These are phyloP conservation scores for Dermolepida albohirtum DNA, from an alignment of 2,888 invertebrate species.

Conservation along the genomic window DNA sequence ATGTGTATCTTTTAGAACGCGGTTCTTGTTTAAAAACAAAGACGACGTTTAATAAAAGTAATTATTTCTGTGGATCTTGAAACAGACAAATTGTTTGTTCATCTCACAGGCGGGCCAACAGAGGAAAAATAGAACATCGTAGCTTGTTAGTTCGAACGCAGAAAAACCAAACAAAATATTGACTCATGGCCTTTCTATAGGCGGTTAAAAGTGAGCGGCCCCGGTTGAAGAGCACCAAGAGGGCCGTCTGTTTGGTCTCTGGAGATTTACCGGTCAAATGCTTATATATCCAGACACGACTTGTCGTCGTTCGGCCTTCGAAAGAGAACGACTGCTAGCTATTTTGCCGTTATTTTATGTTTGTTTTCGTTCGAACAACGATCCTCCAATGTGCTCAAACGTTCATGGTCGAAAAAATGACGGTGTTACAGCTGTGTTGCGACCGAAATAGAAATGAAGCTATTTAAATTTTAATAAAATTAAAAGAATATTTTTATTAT, in stretches of 20 bases:
- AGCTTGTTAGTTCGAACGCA: conserved; percentile 10
- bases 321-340: conserved; percentile 1
- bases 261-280: conserved; percentile 44
- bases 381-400: neutral
- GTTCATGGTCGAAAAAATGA: too few species aligned
- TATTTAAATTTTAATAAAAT: too few species aligned
- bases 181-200: conserved; percentile 48
- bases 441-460: too few species aligned
- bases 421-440: too few species aligned
- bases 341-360: conserved; percentile 35
- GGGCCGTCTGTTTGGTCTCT: conserved; percentile 40
- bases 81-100: neutral
- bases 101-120: neutral
- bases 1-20: too few species aligned
- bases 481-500: too few species aligned
- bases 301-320: conserved; percentile 12
- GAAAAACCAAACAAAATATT: conserved; percentile 50
- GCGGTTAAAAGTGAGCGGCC: conserved; percentile 48
- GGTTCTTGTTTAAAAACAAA: too few species aligned
- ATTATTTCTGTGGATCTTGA: too few species aligned
- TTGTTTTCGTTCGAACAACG: conserved; percentile 32
- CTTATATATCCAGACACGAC: conserved; percentile 36
- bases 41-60: too few species aligned
- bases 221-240: conserved; percentile 27
- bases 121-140: conserved; percentile 36